Conservation (phyloP, 35 echinoderm and acorn worm species). For the Apostichopus parvimensis region DNA sequence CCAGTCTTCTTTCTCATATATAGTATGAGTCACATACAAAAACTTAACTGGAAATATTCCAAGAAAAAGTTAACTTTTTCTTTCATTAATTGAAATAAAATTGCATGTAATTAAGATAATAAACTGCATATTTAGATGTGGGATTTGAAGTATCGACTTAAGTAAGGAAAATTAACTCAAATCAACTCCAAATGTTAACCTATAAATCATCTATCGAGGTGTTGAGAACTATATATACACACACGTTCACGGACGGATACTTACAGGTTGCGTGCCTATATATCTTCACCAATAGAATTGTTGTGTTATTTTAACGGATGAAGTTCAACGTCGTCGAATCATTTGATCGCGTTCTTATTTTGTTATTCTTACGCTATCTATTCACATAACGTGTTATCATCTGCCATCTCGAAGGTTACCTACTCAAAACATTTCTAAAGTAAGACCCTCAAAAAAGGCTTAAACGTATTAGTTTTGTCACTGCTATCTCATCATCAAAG, state of each 20-base stretch:
- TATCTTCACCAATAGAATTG: neutral
- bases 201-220: too few relatives aligned
- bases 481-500: neutral
- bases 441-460: neutral
- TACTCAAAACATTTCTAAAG: neutral
- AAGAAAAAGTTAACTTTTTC: too few relatives aligned
- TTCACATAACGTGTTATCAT: neutral
- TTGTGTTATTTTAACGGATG: neutral
- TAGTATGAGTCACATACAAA: too few relatives aligned
- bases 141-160: too few relatives aligned
- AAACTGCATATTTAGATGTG: too few relatives aligned
- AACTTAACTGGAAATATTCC: too few relatives aligned
- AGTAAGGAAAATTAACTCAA: too few relatives aligned
- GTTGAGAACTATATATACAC: neutral
- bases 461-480: neutral
- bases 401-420: neutral
- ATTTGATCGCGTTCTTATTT: neutral
- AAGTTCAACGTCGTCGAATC: neutral
- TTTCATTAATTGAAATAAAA: too few relatives aligned
- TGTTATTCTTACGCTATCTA: neutral
- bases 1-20: too few relatives aligned
- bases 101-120: too few relatives aligned
- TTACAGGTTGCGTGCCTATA: neutral
- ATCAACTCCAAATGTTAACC: too few relatives aligned
- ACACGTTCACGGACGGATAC: neutral